These are phyloP conservation scores for Hexactinellida sp. DNA, from an alignment of 37 sponge, comb jelly and placozoan species.

Conservation along the genomic window DNA sequence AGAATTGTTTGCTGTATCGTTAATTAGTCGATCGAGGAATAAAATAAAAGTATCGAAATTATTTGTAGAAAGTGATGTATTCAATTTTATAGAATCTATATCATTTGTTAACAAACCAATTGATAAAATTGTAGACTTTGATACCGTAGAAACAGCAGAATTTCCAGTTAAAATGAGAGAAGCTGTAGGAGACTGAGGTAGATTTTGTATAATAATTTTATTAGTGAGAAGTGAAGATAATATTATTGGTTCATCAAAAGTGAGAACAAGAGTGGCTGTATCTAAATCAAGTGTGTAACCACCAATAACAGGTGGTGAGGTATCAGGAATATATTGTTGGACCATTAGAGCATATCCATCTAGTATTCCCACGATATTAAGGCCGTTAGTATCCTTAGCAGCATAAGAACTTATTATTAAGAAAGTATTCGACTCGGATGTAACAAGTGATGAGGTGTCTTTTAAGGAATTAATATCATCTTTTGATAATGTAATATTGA, in stretches of 20 bases:
- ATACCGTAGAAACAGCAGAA: background rate
- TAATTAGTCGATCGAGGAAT: slow-evolving; percentile 23
- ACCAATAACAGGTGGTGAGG: slow-evolving; percentile 30
- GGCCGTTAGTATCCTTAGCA: slow-evolving; percentile 32
- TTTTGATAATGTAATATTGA: slow-evolving; percentile 31
- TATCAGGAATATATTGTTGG: slow-evolving; percentile 31
- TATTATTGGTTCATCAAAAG: slow-evolving; percentile 53
- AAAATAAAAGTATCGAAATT: slow-evolving; percentile 34
- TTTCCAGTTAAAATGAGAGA: background rate
- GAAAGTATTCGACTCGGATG: slow-evolving; percentile 37
- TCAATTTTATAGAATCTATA: slow-evolving; percentile 48
- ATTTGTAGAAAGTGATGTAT: slow-evolving; percentile 40
- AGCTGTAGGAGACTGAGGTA: slow-evolving; percentile 18
- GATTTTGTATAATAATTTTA: slow-evolving; percentile 33
- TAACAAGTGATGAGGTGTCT: slow-evolving; percentile 38
- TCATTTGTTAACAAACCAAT: slow-evolving; percentile 36
- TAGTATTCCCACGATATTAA: slow-evolving; percentile 30
- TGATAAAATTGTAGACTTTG: slow-evolving; percentile 3
- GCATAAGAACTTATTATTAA: slow-evolving; percentile 28
- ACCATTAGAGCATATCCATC: slow-evolving; percentile 41
- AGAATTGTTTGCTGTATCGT: slow-evolving; percentile 43
- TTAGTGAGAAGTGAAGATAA: slow-evolving; percentile 14
- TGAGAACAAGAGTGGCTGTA: slow-evolving; percentile 31
- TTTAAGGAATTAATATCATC: slow-evolving; percentile 56
- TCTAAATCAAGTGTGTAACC: slow-evolving; percentile 50